A percentile compares a stretch with the other conserved stretches of the same genome.
Conservation (phyloP, 2,888 invertebrate genomes). For the Tiphia femorata region DNA sequence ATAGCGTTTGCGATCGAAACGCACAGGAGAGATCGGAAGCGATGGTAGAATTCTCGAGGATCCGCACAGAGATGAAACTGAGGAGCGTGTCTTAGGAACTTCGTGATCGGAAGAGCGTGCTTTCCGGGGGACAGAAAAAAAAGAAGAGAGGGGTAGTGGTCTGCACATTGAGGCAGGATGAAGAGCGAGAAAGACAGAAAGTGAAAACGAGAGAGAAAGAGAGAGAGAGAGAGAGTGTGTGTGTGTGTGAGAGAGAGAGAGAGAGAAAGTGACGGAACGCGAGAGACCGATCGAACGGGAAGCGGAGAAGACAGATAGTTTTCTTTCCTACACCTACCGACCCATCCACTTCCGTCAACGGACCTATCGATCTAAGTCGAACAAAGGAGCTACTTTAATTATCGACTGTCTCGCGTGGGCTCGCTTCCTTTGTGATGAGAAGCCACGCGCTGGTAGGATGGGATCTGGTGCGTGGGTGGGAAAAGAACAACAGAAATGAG, state of each 20-base stretch:
- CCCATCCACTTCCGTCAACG: slow-evolving; percentile 43
- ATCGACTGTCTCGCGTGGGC: slow-evolving; percentile 51
- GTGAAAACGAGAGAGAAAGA: neutral
- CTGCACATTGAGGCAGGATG: neutral
- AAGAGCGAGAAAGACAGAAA: neutral
- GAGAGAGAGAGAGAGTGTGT: slow-evolving; percentile 1
- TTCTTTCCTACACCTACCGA: slow-evolving; percentile 35
- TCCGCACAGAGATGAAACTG: too few species aligned
- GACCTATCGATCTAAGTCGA: slow-evolving; percentile 59
- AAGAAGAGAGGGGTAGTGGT: too few species aligned
- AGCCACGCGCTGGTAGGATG: slow-evolving; percentile 25
- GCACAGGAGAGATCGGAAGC: too few species aligned
- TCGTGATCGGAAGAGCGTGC: neutral
- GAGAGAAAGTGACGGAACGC: neutral
- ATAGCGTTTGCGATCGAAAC: too few species aligned
- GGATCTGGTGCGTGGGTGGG: neutral
- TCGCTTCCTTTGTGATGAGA: slow-evolving; percentile 45
- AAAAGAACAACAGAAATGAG: neutral
- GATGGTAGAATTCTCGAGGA: too few species aligned
- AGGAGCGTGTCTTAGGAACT: too few species aligned
- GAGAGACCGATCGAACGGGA: slow-evolving; percentile 22
- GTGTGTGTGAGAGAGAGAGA: neutral
- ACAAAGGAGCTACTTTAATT: slow-evolving; percentile 61
- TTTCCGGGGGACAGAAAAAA: neutral
- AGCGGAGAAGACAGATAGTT: slow-evolving; percentile 37